Conservation (phyloP, 92 coral and sea anemone species). For the Meandrina meandrites region DNA sequence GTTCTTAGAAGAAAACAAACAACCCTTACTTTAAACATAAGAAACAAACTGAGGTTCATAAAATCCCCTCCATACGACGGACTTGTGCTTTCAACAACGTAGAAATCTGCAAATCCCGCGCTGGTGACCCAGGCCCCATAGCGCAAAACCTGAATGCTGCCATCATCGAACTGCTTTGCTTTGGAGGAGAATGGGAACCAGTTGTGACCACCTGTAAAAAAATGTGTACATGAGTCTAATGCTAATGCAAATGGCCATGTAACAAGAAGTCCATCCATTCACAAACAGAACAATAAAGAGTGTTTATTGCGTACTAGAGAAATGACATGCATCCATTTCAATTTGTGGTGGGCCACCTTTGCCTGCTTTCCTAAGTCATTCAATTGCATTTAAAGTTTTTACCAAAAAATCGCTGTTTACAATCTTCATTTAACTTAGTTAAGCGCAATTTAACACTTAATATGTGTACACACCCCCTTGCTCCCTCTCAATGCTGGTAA, state of each 20-base stretch:
- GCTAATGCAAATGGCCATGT: background rate
- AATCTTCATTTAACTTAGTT: too few relatives aligned
- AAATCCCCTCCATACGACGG: conserved; percentile 60
- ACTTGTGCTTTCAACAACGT: conserved; percentile 68
- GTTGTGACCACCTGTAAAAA: conserved; percentile 61
- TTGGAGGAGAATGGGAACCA: conserved; percentile 73
- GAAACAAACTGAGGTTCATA: conserved; percentile 51
- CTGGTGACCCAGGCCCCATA: conserved; percentile 75
- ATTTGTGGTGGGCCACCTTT: background rate
- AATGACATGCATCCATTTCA: background rate
- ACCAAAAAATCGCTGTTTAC: too few relatives aligned
- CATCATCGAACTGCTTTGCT: conserved; percentile 55
- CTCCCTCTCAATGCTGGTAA: too few relatives aligned
- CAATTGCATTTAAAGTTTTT: too few relatives aligned
- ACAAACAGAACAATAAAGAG: background rate
- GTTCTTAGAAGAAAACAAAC: background rate
- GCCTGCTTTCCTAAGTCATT: too few relatives aligned
- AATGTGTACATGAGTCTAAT: background rate
- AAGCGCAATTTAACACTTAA: too few relatives aligned
- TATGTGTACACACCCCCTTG: too few relatives aligned
- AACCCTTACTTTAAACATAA: conserved; percentile 48
- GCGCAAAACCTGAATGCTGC: conserved; percentile 61
- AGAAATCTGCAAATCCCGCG: conserved; percentile 72
- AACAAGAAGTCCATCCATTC: background rate
- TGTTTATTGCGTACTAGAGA: background rate